A percentile compares a stretch with the other conserved stretches of the same genome.
Conservation (phyloP, 2,888 invertebrate species). For the Andricus curvator region DNA sequence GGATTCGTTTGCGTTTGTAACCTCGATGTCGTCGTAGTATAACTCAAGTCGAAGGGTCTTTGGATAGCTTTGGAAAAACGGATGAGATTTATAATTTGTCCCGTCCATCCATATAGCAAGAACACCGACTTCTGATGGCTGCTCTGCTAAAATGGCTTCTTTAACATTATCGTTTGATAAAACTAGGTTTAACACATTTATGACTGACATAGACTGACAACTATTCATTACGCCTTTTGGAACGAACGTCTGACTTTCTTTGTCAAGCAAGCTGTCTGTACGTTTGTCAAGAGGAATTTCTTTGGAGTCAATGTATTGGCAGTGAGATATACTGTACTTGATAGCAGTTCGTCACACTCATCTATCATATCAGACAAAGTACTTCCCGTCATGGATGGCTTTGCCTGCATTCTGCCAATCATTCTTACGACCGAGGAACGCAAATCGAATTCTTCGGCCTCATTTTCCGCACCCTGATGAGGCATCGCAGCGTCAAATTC, state of each 20-base stretch:
- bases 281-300: constrained; percentile 44
- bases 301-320: constrained; percentile 27
- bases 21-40: no score
- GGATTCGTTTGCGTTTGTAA: no score
- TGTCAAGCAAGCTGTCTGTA: constrained; percentile 44
- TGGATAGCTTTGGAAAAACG: no score
- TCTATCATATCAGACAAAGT: constrained; percentile 40
- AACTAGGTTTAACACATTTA: constrained; percentile 48
- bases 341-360: constrained; percentile 27
- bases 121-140: no score
- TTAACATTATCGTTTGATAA: constrained; percentile 45
- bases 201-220: constrained; percentile 51
- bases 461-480: not conserved
- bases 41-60: no score
- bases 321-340: not conserved
- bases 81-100: no score
- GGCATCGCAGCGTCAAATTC: not conserved
- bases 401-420: constrained; percentile 45
- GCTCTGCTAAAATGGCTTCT: constrained; percentile 18
- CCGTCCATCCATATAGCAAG: no score
- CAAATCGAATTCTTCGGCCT: constrained; percentile 17
- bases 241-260: constrained; percentile 38
- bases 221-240: constrained; percentile 45
- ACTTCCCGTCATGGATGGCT: constrained; percentile 48
- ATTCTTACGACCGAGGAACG: constrained; percentile 38